phyloP scores from a whole-genome alignment of 2,113 vertebrate genomes.

The Hucho hucho region DNA sequence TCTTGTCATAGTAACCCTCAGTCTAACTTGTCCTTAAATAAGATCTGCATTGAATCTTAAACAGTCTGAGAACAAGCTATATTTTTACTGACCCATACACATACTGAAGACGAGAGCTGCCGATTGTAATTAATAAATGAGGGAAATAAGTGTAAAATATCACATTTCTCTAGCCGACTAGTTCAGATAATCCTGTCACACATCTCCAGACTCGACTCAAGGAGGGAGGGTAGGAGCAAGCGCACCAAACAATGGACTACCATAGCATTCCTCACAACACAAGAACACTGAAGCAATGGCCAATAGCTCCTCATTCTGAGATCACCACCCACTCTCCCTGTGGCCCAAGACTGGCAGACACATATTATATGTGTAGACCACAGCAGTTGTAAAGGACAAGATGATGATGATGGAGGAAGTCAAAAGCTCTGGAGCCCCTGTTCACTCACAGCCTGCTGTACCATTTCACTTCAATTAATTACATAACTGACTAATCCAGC shows the following conservation, averaged over 20 bases:
- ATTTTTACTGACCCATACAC: no score
- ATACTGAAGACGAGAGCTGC: no score
- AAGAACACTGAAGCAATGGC: neutral
- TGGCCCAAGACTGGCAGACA: neutral
- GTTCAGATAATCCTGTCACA: no score
- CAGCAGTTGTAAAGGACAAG: no score
- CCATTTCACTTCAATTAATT: conserved; percentile 12
- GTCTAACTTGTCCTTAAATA: neutral
- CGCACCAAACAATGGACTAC: neutral
- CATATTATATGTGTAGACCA: no score
- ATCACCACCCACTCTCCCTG: neutral
- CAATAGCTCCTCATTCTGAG: no score
- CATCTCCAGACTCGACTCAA: no score
- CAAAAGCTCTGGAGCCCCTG: neutral
- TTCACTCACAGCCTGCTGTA: neutral
- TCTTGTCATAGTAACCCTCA: neutral
- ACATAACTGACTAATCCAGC: conserved; percentile 31
- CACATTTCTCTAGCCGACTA: no score
- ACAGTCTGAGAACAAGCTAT: no score
- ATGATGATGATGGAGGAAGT: neutral
- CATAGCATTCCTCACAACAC: neutral
- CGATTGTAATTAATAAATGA: no score
- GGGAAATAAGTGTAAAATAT: no score
- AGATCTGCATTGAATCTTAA: neutral
- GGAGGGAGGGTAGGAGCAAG: no score